phyloP scores from a whole-genome alignment of 2,113 vertebrate species.

The Calyptomena viridis region DNA sequence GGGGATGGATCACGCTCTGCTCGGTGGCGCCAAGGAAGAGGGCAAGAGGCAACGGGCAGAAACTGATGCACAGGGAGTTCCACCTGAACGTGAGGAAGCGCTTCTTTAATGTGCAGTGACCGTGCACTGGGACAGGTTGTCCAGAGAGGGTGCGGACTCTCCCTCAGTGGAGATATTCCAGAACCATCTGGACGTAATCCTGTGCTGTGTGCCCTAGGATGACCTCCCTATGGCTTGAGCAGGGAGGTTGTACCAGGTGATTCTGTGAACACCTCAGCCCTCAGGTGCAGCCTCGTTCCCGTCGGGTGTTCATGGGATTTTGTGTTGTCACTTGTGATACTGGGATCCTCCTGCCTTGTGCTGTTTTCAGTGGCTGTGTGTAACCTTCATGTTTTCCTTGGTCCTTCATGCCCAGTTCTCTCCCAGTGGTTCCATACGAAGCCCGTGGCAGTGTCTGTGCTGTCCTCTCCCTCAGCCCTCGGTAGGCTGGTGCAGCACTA shows the following conservation, averaged over 20 bases:
- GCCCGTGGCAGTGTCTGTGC: not conserved
- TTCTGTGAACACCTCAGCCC: not conserved
- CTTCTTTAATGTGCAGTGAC: not conserved
- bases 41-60: not conserved
- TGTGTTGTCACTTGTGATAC: accelerated
- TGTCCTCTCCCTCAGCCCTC: not conserved
- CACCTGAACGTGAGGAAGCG: not conserved
- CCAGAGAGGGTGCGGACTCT: not conserved
- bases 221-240: not conserved
- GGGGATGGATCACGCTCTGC: not conserved
- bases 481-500: accelerated
- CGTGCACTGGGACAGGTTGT: not conserved
- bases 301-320: accelerated
- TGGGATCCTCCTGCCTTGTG: not conserved
- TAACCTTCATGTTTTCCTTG: accelerated
- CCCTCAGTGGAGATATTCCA: not conserved
- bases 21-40: not conserved
- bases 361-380: not conserved
- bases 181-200: not conserved
- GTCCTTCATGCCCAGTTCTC: accelerated
- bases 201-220: not conserved
- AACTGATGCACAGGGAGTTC: not conserved
- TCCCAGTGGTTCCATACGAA: accelerated
- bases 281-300: not conserved
- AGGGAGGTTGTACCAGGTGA: not conserved